Evolutionary conservation across 2,797 vertebrate species (phyloP).

Genomic region (Otolemur crassicaudatus): DNA sequence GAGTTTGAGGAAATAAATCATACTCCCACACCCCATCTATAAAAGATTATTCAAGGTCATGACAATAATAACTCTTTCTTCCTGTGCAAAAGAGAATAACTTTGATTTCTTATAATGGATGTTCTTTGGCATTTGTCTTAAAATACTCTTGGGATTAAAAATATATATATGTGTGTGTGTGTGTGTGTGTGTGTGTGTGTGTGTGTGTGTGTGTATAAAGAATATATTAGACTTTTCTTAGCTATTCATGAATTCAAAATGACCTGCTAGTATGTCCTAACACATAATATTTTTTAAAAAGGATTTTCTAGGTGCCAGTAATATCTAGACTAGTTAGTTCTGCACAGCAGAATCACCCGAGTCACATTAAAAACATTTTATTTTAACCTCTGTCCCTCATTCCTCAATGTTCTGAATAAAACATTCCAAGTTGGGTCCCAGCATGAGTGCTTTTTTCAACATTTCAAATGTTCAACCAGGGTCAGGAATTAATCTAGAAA

Average conservation of each 20-base stretch:
- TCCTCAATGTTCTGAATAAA: conserved; percentile 18
- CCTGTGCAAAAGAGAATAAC: neutral
- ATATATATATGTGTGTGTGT: no score
- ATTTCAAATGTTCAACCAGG: neutral
- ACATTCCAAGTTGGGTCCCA: neutral
- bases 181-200: no score
- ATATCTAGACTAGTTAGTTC: neutral
- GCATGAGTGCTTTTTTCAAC: neutral
- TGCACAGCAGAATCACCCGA: neutral
- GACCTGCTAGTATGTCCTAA: neutral
- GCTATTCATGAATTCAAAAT: neutral
- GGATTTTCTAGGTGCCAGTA: neutral
- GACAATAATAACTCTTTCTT: conserved; percentile 69
- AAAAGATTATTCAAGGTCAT: conserved; percentile 77
- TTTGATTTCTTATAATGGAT: conserved; percentile 45
- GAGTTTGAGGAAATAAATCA: conserved; percentile 57
- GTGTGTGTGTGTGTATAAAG: neutral
- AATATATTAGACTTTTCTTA: neutral
- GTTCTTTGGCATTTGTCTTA: conserved; percentile 40
- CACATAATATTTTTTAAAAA: neutral
- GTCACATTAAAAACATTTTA: neutral
- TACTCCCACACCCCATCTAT: conserved; percentile 60
- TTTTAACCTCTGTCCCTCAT: neutral
- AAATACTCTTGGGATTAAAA: neutral
- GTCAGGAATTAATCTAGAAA: neutral